A percentile compares a stretch with the other conserved stretches of the same genome.
Conservation (phyloP, 1,140 invertebrate genomes). For the Trissolcus basalis region DNA sequence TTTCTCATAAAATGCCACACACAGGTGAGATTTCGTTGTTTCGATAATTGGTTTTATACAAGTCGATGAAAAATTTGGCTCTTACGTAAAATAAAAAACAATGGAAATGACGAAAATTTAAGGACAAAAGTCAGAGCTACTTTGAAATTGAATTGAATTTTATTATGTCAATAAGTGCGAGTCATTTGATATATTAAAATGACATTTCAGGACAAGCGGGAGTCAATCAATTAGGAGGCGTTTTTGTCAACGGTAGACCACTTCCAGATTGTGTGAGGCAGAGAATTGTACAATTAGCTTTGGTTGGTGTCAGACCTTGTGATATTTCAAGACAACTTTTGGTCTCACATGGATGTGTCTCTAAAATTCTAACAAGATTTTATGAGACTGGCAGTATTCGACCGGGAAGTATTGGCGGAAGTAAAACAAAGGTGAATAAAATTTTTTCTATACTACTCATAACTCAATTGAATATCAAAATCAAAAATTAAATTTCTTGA, state of each 20-base stretch:
- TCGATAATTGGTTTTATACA: too few species aligned
- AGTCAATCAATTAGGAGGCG: slow-evolving; percentile 96
- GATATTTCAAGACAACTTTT: slow-evolving; percentile 96
- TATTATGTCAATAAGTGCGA: too few species aligned
- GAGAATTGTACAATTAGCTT: slow-evolving; percentile 93
- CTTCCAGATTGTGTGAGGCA: slow-evolving; percentile 95
- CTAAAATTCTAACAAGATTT: slow-evolving; percentile 97
- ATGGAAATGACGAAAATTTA: too few species aligned
- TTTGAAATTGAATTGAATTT: too few species aligned
- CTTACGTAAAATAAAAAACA: too few species aligned
- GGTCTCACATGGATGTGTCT: slow-evolving; percentile 97
- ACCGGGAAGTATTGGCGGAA: slow-evolving; percentile 92
- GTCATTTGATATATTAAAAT: too few species aligned
- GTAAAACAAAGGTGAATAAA: slow-evolving; percentile 89
- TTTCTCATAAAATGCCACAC: slow-evolving; percentile 45
- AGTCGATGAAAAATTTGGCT: too few species aligned
- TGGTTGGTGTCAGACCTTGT: slow-evolving; percentile 94
- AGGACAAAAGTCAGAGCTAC: too few species aligned
- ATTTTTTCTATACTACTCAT: background rate
- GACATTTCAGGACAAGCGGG: slow-evolving; percentile 89
- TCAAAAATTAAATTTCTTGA: too few species aligned
- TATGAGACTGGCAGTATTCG: slow-evolving; percentile 95
- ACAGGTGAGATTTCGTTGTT: slow-evolving; percentile 29
- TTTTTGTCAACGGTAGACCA: slow-evolving; percentile 96
- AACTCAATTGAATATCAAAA: too few species aligned